phyloP scores from a whole-genome alignment of 2,797 vertebrate genomes.

The Danio tinwini region DNA sequence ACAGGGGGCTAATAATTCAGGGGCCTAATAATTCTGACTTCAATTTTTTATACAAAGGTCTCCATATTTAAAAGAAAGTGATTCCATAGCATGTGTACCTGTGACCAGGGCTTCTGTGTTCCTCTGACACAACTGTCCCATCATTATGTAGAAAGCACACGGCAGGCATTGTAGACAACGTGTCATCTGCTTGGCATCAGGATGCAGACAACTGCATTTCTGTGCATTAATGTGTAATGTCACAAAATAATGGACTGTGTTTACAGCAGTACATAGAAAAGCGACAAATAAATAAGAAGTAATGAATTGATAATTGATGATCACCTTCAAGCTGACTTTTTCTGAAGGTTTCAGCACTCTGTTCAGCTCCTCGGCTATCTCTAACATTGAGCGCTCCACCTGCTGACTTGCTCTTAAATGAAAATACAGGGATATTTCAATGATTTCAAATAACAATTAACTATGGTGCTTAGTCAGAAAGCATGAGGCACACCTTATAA shows the following conservation, averaged over 20 bases:
- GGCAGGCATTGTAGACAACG: slow-evolving; percentile 84
- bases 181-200: slow-evolving; percentile 79
- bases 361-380: slow-evolving; percentile 78
- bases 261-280: background rate
- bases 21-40: too few species aligned
- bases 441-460: background rate
- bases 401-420: slow-evolving; percentile 81
- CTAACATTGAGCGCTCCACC: slow-evolving; percentile 77
- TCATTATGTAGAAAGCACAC: slow-evolving; percentile 80
- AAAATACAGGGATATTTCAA: slow-evolving; percentile 24
- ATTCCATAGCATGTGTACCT: slow-evolving; percentile 68
- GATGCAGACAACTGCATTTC: slow-evolving; percentile 78
- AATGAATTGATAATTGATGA: background rate
- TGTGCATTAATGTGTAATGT: slow-evolving; percentile 56
- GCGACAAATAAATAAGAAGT: too few species aligned
- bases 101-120: slow-evolving; percentile 83
- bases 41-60: background rate
- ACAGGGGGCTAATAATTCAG: too few species aligned
- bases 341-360: slow-evolving; percentile 74
- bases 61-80: background rate
- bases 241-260: too few species aligned
- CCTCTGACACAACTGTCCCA: slow-evolving; percentile 82
- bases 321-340: slow-evolving; percentile 73
- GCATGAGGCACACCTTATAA: too few species aligned
- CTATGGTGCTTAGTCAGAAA: background rate